These are phyloP conservation scores for Chloroceryle amazona DNA, from an alignment of 2,797 vertebrate genomes.

Conservation along the genomic window DNA sequence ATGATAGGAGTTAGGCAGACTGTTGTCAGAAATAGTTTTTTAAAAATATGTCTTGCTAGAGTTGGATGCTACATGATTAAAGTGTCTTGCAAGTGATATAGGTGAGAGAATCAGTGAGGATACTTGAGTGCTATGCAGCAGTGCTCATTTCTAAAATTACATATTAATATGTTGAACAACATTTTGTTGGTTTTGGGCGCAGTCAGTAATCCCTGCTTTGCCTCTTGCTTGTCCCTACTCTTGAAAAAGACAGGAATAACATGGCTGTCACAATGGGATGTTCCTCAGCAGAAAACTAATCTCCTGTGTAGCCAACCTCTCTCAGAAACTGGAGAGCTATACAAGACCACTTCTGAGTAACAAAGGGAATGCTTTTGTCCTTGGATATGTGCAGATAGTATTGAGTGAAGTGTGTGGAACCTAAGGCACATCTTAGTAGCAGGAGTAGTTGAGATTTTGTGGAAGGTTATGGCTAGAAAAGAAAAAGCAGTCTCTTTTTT, in stretches of 20 bases:
- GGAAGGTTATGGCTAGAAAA: neutral
- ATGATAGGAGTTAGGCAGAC: neutral
- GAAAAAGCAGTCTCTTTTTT: neutral
- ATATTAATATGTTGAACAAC: neutral
- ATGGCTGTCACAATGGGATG: neutral
- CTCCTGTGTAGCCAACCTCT: neutral
- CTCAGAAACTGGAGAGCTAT: neutral
- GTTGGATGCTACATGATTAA: neutral
- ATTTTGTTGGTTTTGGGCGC: neutral
- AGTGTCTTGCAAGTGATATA: neutral
- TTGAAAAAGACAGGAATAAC: neutral
- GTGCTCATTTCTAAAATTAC: neutral
- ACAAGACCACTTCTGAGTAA: neutral
- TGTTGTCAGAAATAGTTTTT: neutral
- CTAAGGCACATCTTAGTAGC: neutral
- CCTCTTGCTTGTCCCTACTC: neutral
- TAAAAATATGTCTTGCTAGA: neutral
- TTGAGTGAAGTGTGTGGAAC: neutral
- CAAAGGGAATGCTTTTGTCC: neutral
- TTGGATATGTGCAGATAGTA: neutral
- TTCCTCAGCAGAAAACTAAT: neutral
- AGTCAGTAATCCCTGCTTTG: neutral
- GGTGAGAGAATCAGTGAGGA: neutral
- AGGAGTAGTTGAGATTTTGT: neutral
- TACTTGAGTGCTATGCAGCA: neutral